These are phyloP conservation scores for Noturus placidus DNA, from an alignment of 2,113 vertebrate genomes.

Conservation along the genomic window DNA sequence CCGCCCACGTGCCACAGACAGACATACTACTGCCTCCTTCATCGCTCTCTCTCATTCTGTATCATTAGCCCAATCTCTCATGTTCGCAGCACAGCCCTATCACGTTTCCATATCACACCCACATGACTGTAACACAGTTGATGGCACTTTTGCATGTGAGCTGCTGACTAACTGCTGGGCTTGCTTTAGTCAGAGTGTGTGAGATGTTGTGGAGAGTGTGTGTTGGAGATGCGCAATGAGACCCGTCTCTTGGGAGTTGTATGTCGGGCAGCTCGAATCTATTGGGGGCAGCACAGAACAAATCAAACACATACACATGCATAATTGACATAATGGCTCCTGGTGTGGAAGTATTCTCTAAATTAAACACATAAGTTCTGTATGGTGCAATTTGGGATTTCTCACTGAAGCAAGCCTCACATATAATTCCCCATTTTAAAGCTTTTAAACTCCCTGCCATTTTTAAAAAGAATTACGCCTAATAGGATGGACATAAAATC, in stretches of 20 bases:
- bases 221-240: background rate
- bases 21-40: constrained; percentile 39
- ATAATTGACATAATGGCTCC: constrained; percentile 40
- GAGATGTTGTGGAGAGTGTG: constrained; percentile 21
- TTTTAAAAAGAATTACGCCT: background rate
- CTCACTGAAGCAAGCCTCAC: constrained; percentile 15
- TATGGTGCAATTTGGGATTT: constrained; percentile 26
- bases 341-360: constrained; percentile 56
- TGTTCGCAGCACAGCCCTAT: constrained; percentile 34
- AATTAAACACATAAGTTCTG: constrained; percentile 64
- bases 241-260: constrained; percentile 5
- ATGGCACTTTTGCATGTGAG: constrained; percentile 5
- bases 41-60: constrained; percentile 51
- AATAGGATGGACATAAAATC: constrained; percentile 14
- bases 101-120: constrained; percentile 25
- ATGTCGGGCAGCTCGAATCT: background rate
- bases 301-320: constrained; percentile 24
- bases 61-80: constrained; percentile 22
- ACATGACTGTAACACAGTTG: constrained; percentile 29
- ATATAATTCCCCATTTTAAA: constrained; percentile 23
- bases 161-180: background rate
- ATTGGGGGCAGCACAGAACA: constrained; percentile 4
- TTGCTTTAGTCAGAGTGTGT: constrained; percentile 20
- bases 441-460: background rate
- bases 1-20: constrained; percentile 50